Evolutionary conservation across 2,797 vertebrate genomes (phyloP), one percentile per base, ranked within the genome.

Genomic region (Diceros bicornis): DNA sequence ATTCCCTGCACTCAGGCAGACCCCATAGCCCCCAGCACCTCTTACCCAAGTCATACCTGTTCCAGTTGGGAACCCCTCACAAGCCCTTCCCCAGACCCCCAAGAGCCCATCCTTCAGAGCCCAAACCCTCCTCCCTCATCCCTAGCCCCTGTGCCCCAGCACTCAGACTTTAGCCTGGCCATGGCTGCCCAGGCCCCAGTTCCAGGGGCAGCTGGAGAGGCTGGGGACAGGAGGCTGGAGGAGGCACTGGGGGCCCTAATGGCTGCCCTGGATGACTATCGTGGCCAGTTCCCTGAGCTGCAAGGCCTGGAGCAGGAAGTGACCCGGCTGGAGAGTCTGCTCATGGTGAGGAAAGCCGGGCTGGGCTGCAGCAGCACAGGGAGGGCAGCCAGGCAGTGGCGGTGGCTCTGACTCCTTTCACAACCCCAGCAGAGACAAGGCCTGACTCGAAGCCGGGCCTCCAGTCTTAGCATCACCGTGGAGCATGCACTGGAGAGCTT

Each of bases 401-500:
- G 7, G 8, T 32, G 87, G 32, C 41, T 82, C 10, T 41, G 44
- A 81, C 8, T 3, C 50, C 23, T 29, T 87, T 87, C 37, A 55
- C 41, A n/a, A 90, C 82, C 7, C 21, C 97, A 99, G 99, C 99
- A 98, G 98, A 98, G 98, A 95, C 97, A 99, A 98, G 99, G 99
- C 0, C 89, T 99, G 18, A 99, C 99, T 94, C 99, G 99, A 62
- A 99, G 99, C 98, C 99, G 99, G 18, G 99, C 99, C 1, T 99
- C 99, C 97, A 99, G 99, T 93, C 98, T 99, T 74, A 99, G 99
- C 98, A 99, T 99, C 97, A 99, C 99, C 0, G 99, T 99, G 96
- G 99, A 99, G 97, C 99, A 99, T 0, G 99, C 99, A 0, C 98
- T 99, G 90, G 99, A 99, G 98, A 99, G 99, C 98, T 99, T 99